Base-by-base conservation (phyloP, 2,888 invertebrate species). In the Melanophora roralis region DNA sequence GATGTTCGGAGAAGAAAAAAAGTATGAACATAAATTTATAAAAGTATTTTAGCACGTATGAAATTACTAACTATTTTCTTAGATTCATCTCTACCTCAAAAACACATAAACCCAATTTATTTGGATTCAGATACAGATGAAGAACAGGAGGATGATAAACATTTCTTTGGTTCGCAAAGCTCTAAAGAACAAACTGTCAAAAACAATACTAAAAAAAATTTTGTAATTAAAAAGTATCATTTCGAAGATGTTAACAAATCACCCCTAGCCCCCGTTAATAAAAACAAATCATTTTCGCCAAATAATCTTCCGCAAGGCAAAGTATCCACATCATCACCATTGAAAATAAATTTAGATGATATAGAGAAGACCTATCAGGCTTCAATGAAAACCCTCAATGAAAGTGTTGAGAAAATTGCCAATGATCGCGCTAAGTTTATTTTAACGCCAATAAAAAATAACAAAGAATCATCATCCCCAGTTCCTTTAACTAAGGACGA, bases 91-190 rank as follows among this genome's bases (percentile, higher is more conserved):
- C 36, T 60, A 16, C 75, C 75, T 5, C 59, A 62, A 53, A 84
- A 84, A 57, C 78, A 82, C 8, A 84, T 83, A 43, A 88, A 88
- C 76, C 88, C 88, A 9, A 88, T 88, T 16, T 88, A 86, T 78
- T 78, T 88, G 32, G 88, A 88, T 75, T 88, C 88, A 0, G 87
- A 86, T 19, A 85, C 87, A 5, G 87, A 86, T n/a, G 88, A 88
- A 21, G 84, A 68, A 21, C n/a, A n/a, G 32, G 55, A 83, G 7
- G 73, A 68, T 19, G 62, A 64, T 1, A 51, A 40, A 16, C 43
- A 27, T n/a, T 47, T 19, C 1, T 27, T 27, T 16, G 38, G 27
- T 16, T 3, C 49, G 16, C 32, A 69, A 34, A 68, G 38, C 11
- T 45, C 2, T 2, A 75, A 34, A 11, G 73, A 82, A 2, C 27